Base-by-base conservation (phyloP, 2,797 vertebrate species). In the Chelmon rostratus region DNA sequence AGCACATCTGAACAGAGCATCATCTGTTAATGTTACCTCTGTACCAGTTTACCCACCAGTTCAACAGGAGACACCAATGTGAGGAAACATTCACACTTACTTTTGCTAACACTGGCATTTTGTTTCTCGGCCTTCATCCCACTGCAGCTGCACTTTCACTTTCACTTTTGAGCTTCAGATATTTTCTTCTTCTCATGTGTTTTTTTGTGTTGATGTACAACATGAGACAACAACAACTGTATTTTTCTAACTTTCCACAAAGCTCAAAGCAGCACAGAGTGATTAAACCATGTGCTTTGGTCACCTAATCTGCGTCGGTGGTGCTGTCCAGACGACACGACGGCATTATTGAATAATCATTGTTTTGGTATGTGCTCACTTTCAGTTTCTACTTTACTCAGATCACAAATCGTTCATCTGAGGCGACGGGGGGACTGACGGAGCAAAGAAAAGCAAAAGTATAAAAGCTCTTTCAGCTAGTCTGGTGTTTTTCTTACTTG, bases 291-390 rank as follows among this genome's bases (percentile, higher is more conserved):
- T 25, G 52, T 3, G 4, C 5, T 38, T 54, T 3, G n/a, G 6
- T 40, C 16, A n/a, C 33, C 8, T 15, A 1, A 5, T 5, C 3
- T n/a, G 5, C n/a, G 53, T 31, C 33, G 50, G 0, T 4, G 38
- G 47, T 63, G 21, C 70, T 53, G 19, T 18, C 37, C 38, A 18
- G 0, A 44, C 2, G 2, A 6, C 6, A 1, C 19, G 9, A 3
- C 1, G 0, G 0, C 4, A 15, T 16, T 0, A 2, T 8, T 16
- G 10, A 62, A 9, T 13, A 5, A 25, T 28, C 5, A 23, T 3
- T 4, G 37, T 25, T 44, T 53, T 1, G 0, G 44, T 16, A 1
- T 54, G 0, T 2, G 19, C 6, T 40, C 18, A 21, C 35, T 67
- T 59, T 6, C 33, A 16, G 2, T 40, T 68, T 53, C 35, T 56